Evolutionary conservation across 2,113 vertebrate species (phyloP).

Genomic region (Polypterus bichir): DNA sequence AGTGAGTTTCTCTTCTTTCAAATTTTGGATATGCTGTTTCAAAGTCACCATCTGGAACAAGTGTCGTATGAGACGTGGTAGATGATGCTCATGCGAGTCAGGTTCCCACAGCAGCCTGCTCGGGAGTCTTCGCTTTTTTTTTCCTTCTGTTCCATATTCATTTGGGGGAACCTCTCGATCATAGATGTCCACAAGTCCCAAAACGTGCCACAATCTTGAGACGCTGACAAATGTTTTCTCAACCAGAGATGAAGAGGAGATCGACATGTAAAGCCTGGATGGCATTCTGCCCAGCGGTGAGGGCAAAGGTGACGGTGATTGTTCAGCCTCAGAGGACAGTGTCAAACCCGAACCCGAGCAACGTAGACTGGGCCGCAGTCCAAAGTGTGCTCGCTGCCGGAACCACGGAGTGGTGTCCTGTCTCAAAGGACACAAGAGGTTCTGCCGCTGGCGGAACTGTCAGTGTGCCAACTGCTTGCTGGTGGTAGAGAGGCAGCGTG

Average conservation of each 20-base stretch:
- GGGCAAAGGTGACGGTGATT: not conserved
- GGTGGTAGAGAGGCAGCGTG: slow-evolving; percentile 59
- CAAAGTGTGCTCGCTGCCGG: slow-evolving; percentile 62
- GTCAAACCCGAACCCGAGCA: slow-evolving; percentile 22
- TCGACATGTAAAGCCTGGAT: slow-evolving; percentile 41
- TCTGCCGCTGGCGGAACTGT: slow-evolving; percentile 64
- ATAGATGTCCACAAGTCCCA: slow-evolving; percentile 44
- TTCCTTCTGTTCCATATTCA: too few species aligned
- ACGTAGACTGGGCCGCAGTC: slow-evolving; percentile 50
- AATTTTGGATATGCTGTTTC: too few species aligned
- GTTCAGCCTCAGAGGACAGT: not conserved
- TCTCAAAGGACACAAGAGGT: slow-evolving; percentile 60
- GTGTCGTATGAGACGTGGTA: too few species aligned
- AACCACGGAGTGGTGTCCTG: slow-evolving; percentile 65
- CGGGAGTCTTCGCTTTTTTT: too few species aligned
- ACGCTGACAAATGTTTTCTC: slow-evolving; percentile 19
- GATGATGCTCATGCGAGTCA: too few species aligned
- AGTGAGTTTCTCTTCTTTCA: too few species aligned
- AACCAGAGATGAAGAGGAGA: slow-evolving; percentile 25
- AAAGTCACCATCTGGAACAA: too few species aligned
- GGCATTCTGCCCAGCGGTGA: slow-evolving; percentile 19
- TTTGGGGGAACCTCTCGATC: slow-evolving; percentile 7
- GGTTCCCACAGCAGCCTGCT: too few species aligned
- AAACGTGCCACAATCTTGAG: slow-evolving; percentile 28
- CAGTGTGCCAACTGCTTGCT: slow-evolving; percentile 57